phyloP scores from a whole-genome alignment of 2,888 invertebrate genomes.

The Lasioglossum oenotherae region DNA sequence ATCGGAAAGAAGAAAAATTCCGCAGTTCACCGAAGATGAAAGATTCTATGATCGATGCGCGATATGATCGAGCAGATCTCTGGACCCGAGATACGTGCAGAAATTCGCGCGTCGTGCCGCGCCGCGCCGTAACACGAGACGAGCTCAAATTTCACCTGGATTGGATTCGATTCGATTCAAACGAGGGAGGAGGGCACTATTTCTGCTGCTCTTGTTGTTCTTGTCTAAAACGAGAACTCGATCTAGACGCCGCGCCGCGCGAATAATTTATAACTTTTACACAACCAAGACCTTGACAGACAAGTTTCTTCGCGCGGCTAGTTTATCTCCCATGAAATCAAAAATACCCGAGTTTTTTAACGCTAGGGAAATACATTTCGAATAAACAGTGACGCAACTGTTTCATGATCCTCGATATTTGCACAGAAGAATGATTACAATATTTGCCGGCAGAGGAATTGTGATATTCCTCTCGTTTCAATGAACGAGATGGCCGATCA shows the following conservation, averaged over 20 bases:
- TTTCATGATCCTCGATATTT: neutral
- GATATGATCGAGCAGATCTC: neutral
- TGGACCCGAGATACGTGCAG: neutral
- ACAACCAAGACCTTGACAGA: constrained; percentile 25
- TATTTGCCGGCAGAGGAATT: neutral
- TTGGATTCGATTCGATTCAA: constrained; percentile 23
- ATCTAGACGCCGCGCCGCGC: constrained; percentile 8
- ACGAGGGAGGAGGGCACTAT: constrained; percentile 7
- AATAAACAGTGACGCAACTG: neutral
- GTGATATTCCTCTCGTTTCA: neutral
- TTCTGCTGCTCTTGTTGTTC: neutral
- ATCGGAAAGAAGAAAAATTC: neutral
- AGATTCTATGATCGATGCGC: neutral
- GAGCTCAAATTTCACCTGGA: constrained; percentile 1
- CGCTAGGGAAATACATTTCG: neutral
- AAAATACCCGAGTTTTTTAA: neutral
- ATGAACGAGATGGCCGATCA: neutral
- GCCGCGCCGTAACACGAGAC: constrained; percentile 4
- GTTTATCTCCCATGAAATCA: neutral
- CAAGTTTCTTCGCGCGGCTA: neutral
- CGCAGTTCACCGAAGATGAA: neutral
- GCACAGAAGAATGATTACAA: neutral
- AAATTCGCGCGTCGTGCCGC: neutral
- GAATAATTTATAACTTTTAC: constrained; percentile 34
- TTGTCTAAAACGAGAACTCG: constrained; percentile 4